Conservation (phyloP, 2,797 vertebrate genomes). For the Danio albolineatus region DNA sequence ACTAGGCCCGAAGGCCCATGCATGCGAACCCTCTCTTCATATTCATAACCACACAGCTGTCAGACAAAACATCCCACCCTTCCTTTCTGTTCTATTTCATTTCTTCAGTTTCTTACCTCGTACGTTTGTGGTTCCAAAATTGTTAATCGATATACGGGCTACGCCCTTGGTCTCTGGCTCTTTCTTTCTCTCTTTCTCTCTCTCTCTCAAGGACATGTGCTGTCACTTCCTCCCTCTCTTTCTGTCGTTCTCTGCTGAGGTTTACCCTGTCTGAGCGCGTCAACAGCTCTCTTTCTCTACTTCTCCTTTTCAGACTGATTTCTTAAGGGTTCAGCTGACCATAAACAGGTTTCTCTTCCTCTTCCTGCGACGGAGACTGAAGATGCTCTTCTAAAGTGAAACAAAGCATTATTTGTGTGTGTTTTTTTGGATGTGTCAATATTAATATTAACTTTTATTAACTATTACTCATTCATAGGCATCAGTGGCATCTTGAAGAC, state of each 20-base stretch:
- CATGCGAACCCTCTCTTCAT: background rate
- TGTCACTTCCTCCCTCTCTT: constrained; percentile 59
- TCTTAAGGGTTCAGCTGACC: constrained; percentile 44
- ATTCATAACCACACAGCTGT: background rate
- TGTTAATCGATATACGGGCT: constrained; percentile 41
- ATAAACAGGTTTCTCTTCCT: constrained; percentile 57
- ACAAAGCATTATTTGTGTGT: background rate
- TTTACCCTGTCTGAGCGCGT: constrained; percentile 37
- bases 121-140: constrained; percentile 40
- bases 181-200: constrained; percentile 23
- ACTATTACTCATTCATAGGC: no score
- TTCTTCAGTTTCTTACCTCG: constrained; percentile 60
- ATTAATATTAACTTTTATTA: background rate
- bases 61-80: constrained; percentile 5
- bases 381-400: constrained; percentile 1
- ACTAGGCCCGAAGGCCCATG: constrained; percentile 14
- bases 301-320: constrained; percentile 56
- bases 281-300: background rate
- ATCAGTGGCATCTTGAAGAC: background rate
- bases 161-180: constrained; percentile 52
- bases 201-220: constrained; percentile 27
- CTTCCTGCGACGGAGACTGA: constrained; percentile 29
- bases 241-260: constrained; percentile 49
- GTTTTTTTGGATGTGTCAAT: no score
- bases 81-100: background rate